Evolutionary conservation across 2,113 vertebrate genomes (phyloP), one percentile per base, ranked within the genome.

Genomic region (Junco hyemalis): DNA sequence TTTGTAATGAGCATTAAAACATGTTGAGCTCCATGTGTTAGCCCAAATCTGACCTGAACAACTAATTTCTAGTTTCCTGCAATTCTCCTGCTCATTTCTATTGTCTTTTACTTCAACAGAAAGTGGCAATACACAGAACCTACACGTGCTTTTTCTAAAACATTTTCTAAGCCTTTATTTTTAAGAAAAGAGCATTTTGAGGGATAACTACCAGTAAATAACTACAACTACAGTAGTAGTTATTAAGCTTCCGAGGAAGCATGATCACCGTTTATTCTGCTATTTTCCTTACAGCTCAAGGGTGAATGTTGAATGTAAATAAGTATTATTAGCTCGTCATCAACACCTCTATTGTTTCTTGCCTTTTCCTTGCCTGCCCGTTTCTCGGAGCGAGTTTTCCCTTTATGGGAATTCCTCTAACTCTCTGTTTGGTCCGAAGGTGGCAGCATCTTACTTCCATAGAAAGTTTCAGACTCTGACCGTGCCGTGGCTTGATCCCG

Each of bases 381-480:
- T 42, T 77, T 74, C 51, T 28, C 17, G 8, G 33, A 9, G n/a
- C 0, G 4, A 4, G 1, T 71, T 85, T 57, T 33, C 40, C 31
- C 28, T 56, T 47, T 5, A 2, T 3, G 29, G 23, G 21, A 5
- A 6, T 61, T 72, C 54, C 8, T 50, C 50, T 64, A 38, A 47
- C 45, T 22, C 63, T 82, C 69, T 3, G 1, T 54, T 63, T 81
- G 40, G 42, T 93, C 98, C 64, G 40, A 93, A 98, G 98, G 95
- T 98, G 98, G 97, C 98, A 98, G 97, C 82, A 97, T 77, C n/a
- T 93, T 84, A 77, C 97, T 95, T 80, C 64, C 21, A 1, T 4
- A 90, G 88, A 70, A 33, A 70, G 31, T 45, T 82, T 33, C 25
- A 4, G 13, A 61, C 17, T 8, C 2, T 22, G 19, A 23, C 44